Evolutionary conservation across 2,888 invertebrate species (phyloP), one percentile per base, ranked within the genome.

Genomic region (Rhogogaster chlorosoma): DNA sequence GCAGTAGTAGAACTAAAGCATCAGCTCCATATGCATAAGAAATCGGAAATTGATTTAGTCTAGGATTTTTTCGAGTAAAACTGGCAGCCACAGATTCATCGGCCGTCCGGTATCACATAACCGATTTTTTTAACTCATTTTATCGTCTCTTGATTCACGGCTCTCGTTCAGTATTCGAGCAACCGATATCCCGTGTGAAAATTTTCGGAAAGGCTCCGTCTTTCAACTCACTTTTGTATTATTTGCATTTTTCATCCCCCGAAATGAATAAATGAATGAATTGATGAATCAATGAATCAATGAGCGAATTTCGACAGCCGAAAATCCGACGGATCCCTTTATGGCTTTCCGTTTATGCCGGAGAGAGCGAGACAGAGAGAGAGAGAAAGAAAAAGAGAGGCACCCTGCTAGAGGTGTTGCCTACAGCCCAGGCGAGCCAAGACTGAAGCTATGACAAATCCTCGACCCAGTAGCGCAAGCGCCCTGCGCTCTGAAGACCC

Each of bases 381-480:
- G 61, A 61, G 61, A 42, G 22, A 45, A 36, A 67, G 29, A 83
- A 57, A 67, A 49, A 64, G 29, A 83, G 83, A 67, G 49, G 36
- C 42, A 32, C 83, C 29, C 49, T 57, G 83, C 49, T 67, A 42
- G 83, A 83, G 83, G 89, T 91, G 90, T 89, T 91, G 91, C 91
- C 90, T 89, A 90, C 87, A 90, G 91, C 92, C 92, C 92, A 92
- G 92, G 91, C 92, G 90, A 92, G 91, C 92, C 91, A 91, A 91
- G 91, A 92, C 92, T 92, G 92, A 91, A 88, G 89, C 91, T 89
- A 89, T 90, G 91, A 91, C 90, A 91, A 91, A 90, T 89, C 87
- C 88, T 85, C 80, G 85, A 85, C 83, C 87, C 85, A 87, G 87
- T 88, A 86, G 89, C 87, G 88, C 86, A 87, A 84, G 89, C 90